Evolutionary conservation across 2,797 vertebrate species (phyloP).

Genomic region (Eulemur coronatus): DNA sequence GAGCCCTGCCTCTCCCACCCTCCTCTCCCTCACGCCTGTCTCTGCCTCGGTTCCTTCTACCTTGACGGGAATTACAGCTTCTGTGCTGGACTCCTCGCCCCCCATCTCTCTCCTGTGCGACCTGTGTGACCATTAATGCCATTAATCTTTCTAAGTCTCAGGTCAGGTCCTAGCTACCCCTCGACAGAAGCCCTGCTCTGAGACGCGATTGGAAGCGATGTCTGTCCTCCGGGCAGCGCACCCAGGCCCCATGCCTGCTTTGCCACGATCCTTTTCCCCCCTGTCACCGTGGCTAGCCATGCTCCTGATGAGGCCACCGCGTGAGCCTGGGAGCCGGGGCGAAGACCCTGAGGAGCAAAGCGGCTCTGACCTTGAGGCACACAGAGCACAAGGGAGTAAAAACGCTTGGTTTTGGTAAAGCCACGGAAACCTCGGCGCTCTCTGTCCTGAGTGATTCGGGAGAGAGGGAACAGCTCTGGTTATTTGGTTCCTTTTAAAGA

Average conservation of each 20-base stretch:
- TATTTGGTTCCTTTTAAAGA: not conserved
- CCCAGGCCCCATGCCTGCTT: too few relatives aligned
- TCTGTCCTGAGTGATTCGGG: not conserved
- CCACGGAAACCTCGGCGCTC: too few relatives aligned
- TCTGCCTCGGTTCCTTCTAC: not conserved
- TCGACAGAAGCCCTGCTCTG: not conserved
- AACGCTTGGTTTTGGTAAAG: not conserved
- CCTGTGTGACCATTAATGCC: not conserved
- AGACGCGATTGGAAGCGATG: not conserved
- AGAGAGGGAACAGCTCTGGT: not conserved
- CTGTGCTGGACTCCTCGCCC: too few relatives aligned
- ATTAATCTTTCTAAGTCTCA: not conserved
- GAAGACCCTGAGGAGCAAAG: not conserved
- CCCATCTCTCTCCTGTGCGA: not conserved
- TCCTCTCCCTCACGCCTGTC: not conserved
- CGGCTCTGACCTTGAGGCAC: not conserved
- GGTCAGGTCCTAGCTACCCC: not conserved
- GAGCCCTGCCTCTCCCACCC: not conserved
- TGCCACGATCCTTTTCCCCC: not conserved
- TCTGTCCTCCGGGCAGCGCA: not conserved
- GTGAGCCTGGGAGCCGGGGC: not conserved
- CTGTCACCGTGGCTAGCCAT: not conserved
- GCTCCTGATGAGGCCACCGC: not conserved
- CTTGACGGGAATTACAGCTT: not conserved
- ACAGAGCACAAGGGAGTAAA: not conserved